These are phyloP conservation scores for Catajapyx aquilonaris DNA, from an alignment of 1,140 invertebrate species.

Conservation along the genomic window DNA sequence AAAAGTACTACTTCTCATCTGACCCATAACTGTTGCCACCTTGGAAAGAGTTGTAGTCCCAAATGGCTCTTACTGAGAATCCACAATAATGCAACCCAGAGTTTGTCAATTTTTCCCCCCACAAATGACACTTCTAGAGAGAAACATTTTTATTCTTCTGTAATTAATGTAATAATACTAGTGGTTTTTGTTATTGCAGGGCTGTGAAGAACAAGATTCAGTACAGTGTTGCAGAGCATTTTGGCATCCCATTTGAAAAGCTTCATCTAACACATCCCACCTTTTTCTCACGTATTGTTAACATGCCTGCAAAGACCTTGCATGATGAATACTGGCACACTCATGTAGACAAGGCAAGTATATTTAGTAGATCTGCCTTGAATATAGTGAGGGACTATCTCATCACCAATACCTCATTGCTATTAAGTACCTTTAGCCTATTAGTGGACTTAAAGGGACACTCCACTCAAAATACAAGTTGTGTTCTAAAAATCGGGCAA, in stretches of 20 bases:
- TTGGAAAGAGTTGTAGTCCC: neutral
- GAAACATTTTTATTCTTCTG: neutral
- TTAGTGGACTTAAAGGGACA: too few relatives aligned
- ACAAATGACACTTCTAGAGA: constrained; percentile 7
- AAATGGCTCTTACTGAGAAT: neutral
- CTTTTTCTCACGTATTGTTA: constrained; percentile 60
- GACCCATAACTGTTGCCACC: neutral
- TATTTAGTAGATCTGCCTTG: too few relatives aligned
- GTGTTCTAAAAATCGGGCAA: too few relatives aligned
- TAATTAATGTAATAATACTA: neutral
- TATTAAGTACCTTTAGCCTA: too few relatives aligned
- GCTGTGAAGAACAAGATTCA: constrained; percentile 56
- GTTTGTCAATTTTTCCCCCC: neutral
- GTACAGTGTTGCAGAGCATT: constrained; percentile 47
- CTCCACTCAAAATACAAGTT: too few relatives aligned
- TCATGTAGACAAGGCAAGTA: constrained; percentile 62
- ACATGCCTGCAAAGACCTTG: constrained; percentile 36
- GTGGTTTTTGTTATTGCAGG: constrained; percentile 20
- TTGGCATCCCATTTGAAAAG: constrained; percentile 37
- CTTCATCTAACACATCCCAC: constrained; percentile 62
- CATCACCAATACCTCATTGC: too few relatives aligned
- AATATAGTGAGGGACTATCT: too few relatives aligned
- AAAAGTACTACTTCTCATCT: neutral
- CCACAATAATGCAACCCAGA: neutral
- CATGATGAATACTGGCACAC: constrained; percentile 78